A percentile compares a stretch with the other conserved stretches of the same genome.
Conservation (phyloP, 2,113 vertebrate genomes). For the Microtus ochrogaster region DNA sequence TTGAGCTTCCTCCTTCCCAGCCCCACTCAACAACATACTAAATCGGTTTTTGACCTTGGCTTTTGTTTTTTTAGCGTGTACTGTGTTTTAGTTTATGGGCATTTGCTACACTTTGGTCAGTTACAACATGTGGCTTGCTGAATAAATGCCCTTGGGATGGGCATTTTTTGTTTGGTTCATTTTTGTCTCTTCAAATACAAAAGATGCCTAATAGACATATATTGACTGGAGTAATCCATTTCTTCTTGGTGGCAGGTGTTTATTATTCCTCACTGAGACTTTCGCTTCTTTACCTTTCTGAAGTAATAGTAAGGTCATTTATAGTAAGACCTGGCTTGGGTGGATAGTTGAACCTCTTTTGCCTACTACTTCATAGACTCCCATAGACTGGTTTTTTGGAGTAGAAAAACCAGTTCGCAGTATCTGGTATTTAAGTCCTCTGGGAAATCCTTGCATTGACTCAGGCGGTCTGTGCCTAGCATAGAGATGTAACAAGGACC, state of each 20-base stretch:
- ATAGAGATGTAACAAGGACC: not conserved
- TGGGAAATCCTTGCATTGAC: not conserved
- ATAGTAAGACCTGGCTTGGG: not conserved
- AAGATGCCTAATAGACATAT: not conserved
- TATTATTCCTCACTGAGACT: not conserved
- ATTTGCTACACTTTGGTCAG: not conserved
- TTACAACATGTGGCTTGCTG: not conserved
- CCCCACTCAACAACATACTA: not conserved
- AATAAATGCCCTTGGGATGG: not conserved
- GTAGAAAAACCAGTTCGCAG: no score
- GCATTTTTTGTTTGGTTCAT: slow-evolving; percentile 25
- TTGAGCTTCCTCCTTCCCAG: not conserved
- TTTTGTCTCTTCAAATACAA: not conserved
- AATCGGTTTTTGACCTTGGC: not conserved
- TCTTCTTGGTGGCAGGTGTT: not conserved
- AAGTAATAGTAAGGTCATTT: no score
- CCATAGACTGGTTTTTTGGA: no score
- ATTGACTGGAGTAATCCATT: not conserved
- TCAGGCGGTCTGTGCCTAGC: not conserved
- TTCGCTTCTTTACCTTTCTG: not conserved
- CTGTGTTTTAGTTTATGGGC: not conserved
- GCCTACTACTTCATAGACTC: not conserved
- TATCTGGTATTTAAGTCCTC: not conserved
- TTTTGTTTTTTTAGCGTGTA: not conserved
- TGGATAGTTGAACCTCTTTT: not conserved